Conservation (phyloP, 2,797 vertebrate species). For the Pseudochirops cupreus region DNA sequence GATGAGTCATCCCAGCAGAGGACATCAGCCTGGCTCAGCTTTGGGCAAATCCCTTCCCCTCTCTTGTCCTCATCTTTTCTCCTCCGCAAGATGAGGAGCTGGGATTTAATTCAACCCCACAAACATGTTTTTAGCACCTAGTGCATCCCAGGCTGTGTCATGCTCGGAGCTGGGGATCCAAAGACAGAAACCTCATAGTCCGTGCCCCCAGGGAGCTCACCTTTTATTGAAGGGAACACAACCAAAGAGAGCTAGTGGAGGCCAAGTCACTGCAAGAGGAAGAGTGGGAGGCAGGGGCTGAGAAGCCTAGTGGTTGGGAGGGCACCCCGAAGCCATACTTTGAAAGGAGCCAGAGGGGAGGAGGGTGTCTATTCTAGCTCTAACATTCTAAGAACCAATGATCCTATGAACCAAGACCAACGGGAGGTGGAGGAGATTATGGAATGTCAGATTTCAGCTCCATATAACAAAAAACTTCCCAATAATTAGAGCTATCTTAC, state of each 20-base stretch:
- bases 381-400: not conserved
- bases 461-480: not conserved
- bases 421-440: not conserved
- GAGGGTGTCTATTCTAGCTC: not conserved
- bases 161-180: not conserved
- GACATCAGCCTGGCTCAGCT: not conserved
- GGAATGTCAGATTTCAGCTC: not conserved
- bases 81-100: not conserved
- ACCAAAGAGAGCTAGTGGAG: not conserved
- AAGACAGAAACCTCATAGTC: not conserved
- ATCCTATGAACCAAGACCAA: not conserved
- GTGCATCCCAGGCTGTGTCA: not conserved
- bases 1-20: not conserved
- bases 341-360: not conserved
- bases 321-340: not conserved
- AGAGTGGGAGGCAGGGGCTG: not conserved
- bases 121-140: not conserved
- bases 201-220: not conserved
- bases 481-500: not conserved
- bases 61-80: not conserved
- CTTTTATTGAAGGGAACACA: not conserved
- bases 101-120: not conserved
- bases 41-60: not conserved
- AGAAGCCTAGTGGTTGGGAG: not conserved
- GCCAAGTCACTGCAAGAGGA: not conserved